Evolutionary conservation across 2,113 vertebrate species (phyloP), one percentile per base, ranked within the genome.

Genomic region (Bubalus kerabau): DNA sequence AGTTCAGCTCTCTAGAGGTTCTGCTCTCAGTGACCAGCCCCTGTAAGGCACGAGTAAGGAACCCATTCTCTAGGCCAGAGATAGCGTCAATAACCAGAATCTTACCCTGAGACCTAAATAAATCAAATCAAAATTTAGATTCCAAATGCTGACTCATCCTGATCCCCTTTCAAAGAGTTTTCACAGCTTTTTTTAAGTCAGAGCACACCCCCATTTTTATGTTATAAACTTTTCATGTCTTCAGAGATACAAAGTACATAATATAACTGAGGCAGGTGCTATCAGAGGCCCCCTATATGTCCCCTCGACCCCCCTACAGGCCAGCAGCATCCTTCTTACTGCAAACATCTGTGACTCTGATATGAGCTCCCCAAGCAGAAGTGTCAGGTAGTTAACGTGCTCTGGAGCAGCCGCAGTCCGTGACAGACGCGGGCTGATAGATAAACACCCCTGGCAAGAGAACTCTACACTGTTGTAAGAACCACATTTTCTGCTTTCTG

Each of bases 71-170:
- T 46, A 28, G 6, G 54, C 57, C 28, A 40, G 80, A 84, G 23
- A 40, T 24, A 36, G 57, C 36, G 26, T 93, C 83, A 2, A 15
- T 43, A 95, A 74, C 52, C 71, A 71, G 64, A 86, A 67, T 43
- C 89, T 95, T 85, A 52, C 76, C 67, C 92, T 87, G 32, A 85
- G 12, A 87, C 36, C 40, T 50, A 95, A 92, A 89, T 82, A 92
- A 56, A 50, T 71, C 46, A 15, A 86, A 91, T 82, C 54, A 78
- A 64, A 81, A 8, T 89, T 90, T 82, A 64, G 60, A 88, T 78
- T 78, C 57, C 32, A 81, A 56, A 67, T 48, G 88, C 60, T 76
- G 82, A 86, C 54, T 97, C 17, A 56, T 87, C 48, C 28, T 46
- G 23, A 88, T 76, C 82, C 80, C 28, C 94, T 92, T 91, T 74